Evolutionary conservation across 1,140 invertebrate genomes (phyloP).

Genomic region (Ceratosolen solmsi): DNA sequence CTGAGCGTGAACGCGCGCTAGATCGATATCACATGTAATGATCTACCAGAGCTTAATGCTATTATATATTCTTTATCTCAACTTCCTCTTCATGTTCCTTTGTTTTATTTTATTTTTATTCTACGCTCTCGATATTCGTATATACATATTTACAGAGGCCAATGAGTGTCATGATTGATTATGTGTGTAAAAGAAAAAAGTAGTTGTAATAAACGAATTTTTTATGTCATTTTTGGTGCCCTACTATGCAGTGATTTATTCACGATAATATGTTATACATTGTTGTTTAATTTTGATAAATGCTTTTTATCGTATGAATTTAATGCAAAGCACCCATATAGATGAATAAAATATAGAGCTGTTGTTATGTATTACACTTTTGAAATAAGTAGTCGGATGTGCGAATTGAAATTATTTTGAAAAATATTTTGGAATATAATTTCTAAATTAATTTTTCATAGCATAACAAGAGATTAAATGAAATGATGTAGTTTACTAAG

Average conservation of each 20-base stretch:
- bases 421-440: too few species aligned
- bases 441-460: too few species aligned
- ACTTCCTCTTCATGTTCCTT: neutral
- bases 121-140: neutral
- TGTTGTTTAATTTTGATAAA: neutral
- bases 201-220: neutral
- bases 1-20: slow-evolving; percentile 12
- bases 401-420: too few species aligned
- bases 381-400: too few species aligned
- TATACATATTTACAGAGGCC: slow-evolving; percentile 22
- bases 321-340: too few species aligned
- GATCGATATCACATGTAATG: slow-evolving; percentile 60
- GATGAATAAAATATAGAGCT: too few species aligned
- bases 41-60: slow-evolving; percentile 53
- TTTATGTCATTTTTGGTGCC: neutral
- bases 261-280: neutral
- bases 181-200: slow-evolving; percentile 19
- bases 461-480: too few species aligned
- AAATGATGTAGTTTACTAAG: too few species aligned
- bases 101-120: neutral
- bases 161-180: slow-evolving; percentile 46
- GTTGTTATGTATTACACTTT: too few species aligned
- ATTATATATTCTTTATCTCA: slow-evolving; percentile 13
- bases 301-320: neutral
- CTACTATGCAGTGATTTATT: neutral